phyloP scores from a whole-genome alignment of 2,113 vertebrate genomes.

The Cranoglanis bouderius region DNA sequence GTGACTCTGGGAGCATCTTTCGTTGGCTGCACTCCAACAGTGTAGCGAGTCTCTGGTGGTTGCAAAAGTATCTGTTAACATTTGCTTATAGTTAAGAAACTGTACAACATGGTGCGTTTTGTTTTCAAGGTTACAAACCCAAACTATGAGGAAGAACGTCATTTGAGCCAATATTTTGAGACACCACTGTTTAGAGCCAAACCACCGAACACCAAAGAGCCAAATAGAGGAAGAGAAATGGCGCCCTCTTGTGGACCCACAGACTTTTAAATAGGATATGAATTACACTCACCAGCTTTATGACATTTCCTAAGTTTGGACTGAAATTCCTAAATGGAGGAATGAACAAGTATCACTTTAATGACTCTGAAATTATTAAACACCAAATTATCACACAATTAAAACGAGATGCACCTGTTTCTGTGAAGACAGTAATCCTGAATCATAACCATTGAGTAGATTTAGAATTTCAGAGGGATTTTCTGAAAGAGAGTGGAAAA shows the following conservation, averaged over 20 bases:
- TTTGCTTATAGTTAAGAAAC: background rate
- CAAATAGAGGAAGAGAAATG: background rate
- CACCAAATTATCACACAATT: background rate
- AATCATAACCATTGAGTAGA: slow-evolving; percentile 26
- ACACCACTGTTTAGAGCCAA: background rate
- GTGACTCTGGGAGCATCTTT: slow-evolving; percentile 60
- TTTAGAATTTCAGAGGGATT: slow-evolving; percentile 30
- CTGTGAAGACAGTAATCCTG: background rate
- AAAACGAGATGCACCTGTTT: slow-evolving; percentile 11
- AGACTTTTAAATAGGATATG: background rate
- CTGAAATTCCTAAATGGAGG: slow-evolving; percentile 46
- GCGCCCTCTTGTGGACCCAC: slow-evolving; percentile 32
- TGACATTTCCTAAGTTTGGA: slow-evolving; percentile 57
- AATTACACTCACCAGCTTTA: slow-evolving; percentile 59
- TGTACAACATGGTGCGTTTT: background rate
- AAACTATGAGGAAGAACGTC: background rate
- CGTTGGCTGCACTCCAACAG: background rate
- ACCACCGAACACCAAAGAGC: background rate
- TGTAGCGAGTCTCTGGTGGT: slow-evolving; percentile 6
- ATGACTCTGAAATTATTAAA: background rate
- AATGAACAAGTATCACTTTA: background rate
- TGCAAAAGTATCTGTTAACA: background rate
- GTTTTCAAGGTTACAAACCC: background rate
- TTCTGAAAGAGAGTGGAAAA: slow-evolving; percentile 53
- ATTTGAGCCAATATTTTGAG: background rate